These are phyloP conservation scores for Drosophila macrospina DNA, from an alignment of 2,888 invertebrate genomes.

Conservation along the genomic window DNA sequence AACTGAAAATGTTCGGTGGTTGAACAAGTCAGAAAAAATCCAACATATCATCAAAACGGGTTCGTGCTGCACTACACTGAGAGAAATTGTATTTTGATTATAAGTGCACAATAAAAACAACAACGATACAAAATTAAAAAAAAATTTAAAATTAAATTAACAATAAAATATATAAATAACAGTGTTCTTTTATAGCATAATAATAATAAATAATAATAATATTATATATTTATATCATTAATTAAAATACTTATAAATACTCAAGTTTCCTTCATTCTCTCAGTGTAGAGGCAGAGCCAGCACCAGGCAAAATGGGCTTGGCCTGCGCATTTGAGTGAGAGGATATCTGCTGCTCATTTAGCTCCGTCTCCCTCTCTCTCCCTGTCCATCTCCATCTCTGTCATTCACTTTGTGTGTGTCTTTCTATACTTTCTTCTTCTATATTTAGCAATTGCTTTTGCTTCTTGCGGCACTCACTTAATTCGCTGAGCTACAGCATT, in stretches of 20 bases:
- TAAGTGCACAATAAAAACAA: no score
- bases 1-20: constrained; percentile 78
- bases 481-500: constrained; percentile 43
- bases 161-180: no score
- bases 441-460: constrained; percentile 50
- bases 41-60: constrained; percentile 62
- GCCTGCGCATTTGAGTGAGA: constrained; percentile 66
- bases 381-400: constrained; percentile 36
- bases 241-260: background rate
- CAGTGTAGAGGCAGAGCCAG: constrained; percentile 47
- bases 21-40: constrained; percentile 68
- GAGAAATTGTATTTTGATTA: constrained; percentile 12
- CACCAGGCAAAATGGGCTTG: constrained; percentile 68
- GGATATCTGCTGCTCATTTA: constrained; percentile 53
- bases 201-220: background rate
- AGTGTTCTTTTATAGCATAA: no score
- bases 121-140: background rate
- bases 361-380: constrained; percentile 45
- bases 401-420: constrained; percentile 10
- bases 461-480: constrained; percentile 54
- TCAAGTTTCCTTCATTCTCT: constrained; percentile 9
- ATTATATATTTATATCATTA: no score
- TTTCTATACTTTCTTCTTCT: constrained; percentile 28
- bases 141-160: background rate
- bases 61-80: constrained; percentile 42